Evolutionary conservation across 2,113 vertebrate genomes (phyloP), one percentile per base, ranked within the genome.

Genomic region (Amphilophus citrinellus): DNA sequence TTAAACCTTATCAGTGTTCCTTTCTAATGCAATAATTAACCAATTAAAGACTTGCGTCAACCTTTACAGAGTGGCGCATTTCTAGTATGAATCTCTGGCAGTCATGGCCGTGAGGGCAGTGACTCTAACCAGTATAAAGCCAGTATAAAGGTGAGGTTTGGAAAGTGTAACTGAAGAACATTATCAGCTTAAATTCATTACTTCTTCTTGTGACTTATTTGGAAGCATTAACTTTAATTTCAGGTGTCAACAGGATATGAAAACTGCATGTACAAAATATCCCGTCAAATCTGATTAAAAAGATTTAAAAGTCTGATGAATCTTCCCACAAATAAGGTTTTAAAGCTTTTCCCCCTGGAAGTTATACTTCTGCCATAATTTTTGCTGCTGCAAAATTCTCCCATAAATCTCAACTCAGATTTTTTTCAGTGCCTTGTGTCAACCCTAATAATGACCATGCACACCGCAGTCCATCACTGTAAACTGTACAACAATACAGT

Each of bases 21-120:
- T 56, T 27, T 68, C 13, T 58, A 61, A 59, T 42, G 3, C 8
- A 90, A 92, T 91, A 66, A 91, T 66, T 90, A 91, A 91, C 89
- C 37, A 80, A 53, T 60, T 15, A 68, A 58, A 59, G 39, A 35
- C 30, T 3, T 5, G 0, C 18, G 11, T 66, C 4, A 4, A 39
- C 42, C 75, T 79, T 84, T 76, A 75, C 1, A 3, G 2, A 14
- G 42, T 10, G 15, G 17, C 24, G 2, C n/a, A n/a, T 57, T 79
- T 24, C 65, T 35, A 2, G 22, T 14, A 1, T 20, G 9, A 65
- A 73, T 58, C 3, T 37, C 2, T 53, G 53, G 7, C 20, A 6
- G 24, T 7, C 17, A 27, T 60, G 35, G 61, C 7, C 17, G 20
- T 15, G 42, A 17, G 39, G 9, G 42, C 10, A 44, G 8, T 44